phyloP scores from a whole-genome alignment of 1,140 invertebrate genomes.

The Plodia interpunctella region DNA sequence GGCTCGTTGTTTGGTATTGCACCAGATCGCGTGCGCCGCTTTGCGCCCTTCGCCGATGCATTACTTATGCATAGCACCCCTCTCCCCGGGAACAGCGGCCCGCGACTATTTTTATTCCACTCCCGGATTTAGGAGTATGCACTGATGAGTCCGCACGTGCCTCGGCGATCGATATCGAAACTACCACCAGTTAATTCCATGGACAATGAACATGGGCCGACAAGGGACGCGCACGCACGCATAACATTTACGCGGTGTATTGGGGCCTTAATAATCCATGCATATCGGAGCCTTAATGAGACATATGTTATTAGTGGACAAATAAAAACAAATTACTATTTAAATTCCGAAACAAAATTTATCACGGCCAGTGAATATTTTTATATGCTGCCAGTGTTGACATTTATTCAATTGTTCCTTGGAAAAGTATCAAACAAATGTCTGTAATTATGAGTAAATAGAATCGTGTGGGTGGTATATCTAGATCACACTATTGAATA shows the following conservation, averaged over 20 bases:
- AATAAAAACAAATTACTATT: not conserved
- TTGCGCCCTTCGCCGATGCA: constrained; percentile 60
- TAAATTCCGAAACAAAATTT: not conserved
- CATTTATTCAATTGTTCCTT: not conserved
- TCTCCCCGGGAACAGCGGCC: constrained; percentile 31
- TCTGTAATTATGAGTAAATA: not conserved
- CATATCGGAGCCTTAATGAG: not conserved
- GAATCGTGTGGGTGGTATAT: not conserved
- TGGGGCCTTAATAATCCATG: constrained; percentile 3
- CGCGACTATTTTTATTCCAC: constrained; percentile 63
- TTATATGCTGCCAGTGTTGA: not conserved
- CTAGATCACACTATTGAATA: not conserved
- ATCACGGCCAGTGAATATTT: not conserved
- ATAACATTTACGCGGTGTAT: not conserved
- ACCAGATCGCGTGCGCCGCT: constrained; percentile 54
- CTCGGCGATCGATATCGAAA: constrained; percentile 47
- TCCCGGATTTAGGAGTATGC: constrained; percentile 62
- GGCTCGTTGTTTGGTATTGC: constrained; percentile 37
- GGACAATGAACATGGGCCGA: not conserved
- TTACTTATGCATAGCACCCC: constrained; percentile 67
- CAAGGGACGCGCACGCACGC: constrained; percentile 4
- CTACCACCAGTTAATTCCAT: constrained; percentile 12
- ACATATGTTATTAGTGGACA: not conserved
- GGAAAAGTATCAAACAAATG: not conserved
- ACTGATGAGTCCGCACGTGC: constrained; percentile 58